A percentile compares a stretch with the other conserved stretches of the same genome.
phyloP scores from a whole-genome alignment of 2,113 vertebrate genomes.

The Solea senegalensis region DNA sequence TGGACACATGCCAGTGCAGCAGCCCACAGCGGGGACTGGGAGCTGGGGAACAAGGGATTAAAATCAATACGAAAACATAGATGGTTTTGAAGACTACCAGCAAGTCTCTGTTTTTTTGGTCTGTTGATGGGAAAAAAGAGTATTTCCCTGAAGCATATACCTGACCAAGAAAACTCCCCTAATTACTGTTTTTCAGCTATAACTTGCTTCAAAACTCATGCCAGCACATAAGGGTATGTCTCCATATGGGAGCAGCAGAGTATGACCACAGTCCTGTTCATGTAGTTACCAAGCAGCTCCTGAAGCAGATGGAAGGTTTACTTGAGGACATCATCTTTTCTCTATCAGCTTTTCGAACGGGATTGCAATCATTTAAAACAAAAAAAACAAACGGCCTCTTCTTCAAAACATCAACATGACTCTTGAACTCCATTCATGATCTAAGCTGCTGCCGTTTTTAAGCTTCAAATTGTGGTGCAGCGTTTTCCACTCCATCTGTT shows the following conservation, averaged over 20 bases:
- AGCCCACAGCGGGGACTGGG: conserved; percentile 45
- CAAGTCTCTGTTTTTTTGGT: background rate
- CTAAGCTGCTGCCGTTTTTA: too few relatives aligned
- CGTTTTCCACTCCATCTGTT: too few relatives aligned
- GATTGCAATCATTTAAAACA: background rate
- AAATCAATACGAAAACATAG: conserved; percentile 59
- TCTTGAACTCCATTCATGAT: too few relatives aligned
- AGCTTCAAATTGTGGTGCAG: too few relatives aligned
- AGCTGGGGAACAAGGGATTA: conserved; percentile 44
- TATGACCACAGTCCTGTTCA: background rate
- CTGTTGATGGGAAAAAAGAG: conserved; percentile 10
- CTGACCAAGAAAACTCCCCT: conserved; percentile 8
- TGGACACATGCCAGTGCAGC: conserved; percentile 31
- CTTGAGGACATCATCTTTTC: background rate
- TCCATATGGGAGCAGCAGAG: conserved; percentile 5
- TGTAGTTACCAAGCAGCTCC: conserved; percentile 2
- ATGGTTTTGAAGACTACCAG: conserved; percentile 52
- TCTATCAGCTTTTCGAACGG: background rate
- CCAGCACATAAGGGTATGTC: background rate
- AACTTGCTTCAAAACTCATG: background rate
- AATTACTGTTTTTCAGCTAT: conserved; percentile 23
- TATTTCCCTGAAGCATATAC: conserved; percentile 5
- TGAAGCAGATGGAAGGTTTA: conserved; percentile 16
- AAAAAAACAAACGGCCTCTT: too few relatives aligned
- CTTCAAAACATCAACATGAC: too few relatives aligned